Evolutionary conservation across 2,797 vertebrate species (phyloP).

Genomic region (Smutsia gigantea): DNA sequence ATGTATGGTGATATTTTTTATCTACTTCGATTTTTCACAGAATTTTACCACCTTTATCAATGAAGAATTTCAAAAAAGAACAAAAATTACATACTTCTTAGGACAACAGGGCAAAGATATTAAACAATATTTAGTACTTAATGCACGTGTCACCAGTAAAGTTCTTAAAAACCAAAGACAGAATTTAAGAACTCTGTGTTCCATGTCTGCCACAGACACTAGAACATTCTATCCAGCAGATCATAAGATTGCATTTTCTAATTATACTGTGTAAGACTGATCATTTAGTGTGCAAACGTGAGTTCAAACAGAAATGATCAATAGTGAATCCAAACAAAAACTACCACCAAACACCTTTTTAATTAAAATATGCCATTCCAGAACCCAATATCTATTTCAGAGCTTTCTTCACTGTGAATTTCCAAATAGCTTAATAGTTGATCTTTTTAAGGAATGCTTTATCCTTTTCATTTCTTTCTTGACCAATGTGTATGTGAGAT

Average conservation of each 20-base stretch:
- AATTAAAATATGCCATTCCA: conserved; percentile 25
- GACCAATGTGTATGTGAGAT: conserved; percentile 48
- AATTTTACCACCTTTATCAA: background rate
- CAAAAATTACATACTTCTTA: background rate
- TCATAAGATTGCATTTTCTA: conserved; percentile 30
- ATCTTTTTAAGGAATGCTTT: conserved; percentile 25
- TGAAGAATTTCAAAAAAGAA: background rate
- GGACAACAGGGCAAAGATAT: background rate
- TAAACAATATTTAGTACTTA: background rate
- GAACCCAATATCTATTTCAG: background rate
- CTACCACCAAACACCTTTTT: conserved; percentile 28
- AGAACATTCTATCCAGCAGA: conserved; percentile 32
- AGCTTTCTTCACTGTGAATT: conserved; percentile 14
- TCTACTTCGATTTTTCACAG: background rate
- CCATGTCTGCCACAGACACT: background rate
- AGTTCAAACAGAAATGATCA: conserved; percentile 48
- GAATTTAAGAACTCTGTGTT: conserved; percentile 9
- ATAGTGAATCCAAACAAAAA: conserved; percentile 37
- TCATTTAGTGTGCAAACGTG: conserved; percentile 32
- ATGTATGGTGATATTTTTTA: conserved; percentile 15
- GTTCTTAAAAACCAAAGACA: conserved; percentile 4
- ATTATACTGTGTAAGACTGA: conserved; percentile 33
- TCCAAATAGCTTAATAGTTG: conserved; percentile 38
- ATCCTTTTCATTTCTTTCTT: conserved; percentile 55
- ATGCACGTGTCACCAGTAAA: background rate